Conservation (phyloP, 30 jellyfish, hydroid and myxozoan species). For the Chironex yamaguchii region DNA sequence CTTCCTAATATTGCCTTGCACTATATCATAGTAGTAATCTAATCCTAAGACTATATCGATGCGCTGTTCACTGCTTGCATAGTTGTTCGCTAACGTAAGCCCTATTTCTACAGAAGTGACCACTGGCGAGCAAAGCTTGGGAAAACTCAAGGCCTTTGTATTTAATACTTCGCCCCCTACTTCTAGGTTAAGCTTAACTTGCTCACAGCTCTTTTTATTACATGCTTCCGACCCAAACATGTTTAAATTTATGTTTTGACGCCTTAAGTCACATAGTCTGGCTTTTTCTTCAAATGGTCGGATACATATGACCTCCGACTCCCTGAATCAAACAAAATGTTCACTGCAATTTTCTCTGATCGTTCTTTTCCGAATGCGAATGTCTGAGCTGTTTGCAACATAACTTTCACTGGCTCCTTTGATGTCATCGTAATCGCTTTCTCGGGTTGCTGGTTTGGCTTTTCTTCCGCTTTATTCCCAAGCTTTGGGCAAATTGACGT, state of each 20-base stretch:
- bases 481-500: background rate
- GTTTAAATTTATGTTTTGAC: constrained; percentile 15
- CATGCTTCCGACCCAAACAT: constrained; percentile 61
- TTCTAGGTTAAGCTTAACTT: constrained; percentile 13
- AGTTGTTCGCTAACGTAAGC: constrained; percentile 28
- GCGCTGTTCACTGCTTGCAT: background rate
- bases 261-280: constrained; percentile 14
- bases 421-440: background rate
- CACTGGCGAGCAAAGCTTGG: constrained; percentile 12
- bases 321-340: constrained; percentile 55
- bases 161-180: constrained; percentile 2
- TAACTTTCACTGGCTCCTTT: background rate
- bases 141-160: constrained; percentile 10
- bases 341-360: background rate
- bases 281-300: constrained; percentile 29
- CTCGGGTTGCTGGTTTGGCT: no score
- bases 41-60: constrained; percentile 44
- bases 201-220: constrained; percentile 16
- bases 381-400: constrained; percentile 57
- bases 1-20: constrained; percentile 36
- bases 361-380: constrained; percentile 50
- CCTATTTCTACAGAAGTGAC: constrained; percentile 28
- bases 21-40: constrained; percentile 44
- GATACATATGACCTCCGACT: constrained; percentile 49
- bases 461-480: background rate